phyloP scores from a whole-genome alignment of 1,140 invertebrate genomes.

The Musca vetustissima region DNA sequence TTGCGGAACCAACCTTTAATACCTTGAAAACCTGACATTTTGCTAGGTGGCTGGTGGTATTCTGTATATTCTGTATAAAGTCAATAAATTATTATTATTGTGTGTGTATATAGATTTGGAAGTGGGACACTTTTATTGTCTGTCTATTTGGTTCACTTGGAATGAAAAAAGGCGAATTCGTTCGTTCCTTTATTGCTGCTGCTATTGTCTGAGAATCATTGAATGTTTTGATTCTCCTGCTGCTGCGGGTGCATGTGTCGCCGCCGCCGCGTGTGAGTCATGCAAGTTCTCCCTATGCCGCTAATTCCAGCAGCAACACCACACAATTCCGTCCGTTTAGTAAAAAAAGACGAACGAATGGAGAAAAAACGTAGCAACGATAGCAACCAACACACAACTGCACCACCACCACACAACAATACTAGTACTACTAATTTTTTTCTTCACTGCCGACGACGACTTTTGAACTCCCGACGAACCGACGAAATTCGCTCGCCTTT shows the following conservation, averaged over 20 bases:
- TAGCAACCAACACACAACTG: conserved; percentile 17
- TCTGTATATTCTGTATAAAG: not conserved
- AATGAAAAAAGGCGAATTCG: too few relatives aligned
- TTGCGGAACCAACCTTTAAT: conserved; percentile 38
- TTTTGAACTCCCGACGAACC: conserved; percentile 15
- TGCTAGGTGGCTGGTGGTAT: not conserved
- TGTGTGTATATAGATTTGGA: too few relatives aligned
- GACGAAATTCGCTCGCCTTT: not conserved
- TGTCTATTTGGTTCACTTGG: too few relatives aligned
- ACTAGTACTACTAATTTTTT: not conserved
- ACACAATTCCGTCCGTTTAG: conserved; percentile 7
- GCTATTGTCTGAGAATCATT: not conserved
- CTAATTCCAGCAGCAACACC: conserved; percentile 17
- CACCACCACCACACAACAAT: conserved; percentile 2
- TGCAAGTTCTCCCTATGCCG: conserved; percentile 8
- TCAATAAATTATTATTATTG: too few relatives aligned
- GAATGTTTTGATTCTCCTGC: conserved; percentile 13
- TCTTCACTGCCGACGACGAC: conserved; percentile 1
- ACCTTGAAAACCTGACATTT: conserved; percentile 28
- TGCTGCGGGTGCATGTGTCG: conserved; percentile 11
- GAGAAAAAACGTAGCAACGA: conserved; percentile 20
- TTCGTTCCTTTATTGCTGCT: too few relatives aligned
- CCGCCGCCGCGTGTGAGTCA: conserved; percentile 20
- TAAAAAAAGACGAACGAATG: conserved; percentile 5
- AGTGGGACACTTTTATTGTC: too few relatives aligned